These are phyloP conservation scores for Oasisia sp. DNA, from an alignment of 2,888 invertebrate species.

Conservation along the genomic window DNA sequence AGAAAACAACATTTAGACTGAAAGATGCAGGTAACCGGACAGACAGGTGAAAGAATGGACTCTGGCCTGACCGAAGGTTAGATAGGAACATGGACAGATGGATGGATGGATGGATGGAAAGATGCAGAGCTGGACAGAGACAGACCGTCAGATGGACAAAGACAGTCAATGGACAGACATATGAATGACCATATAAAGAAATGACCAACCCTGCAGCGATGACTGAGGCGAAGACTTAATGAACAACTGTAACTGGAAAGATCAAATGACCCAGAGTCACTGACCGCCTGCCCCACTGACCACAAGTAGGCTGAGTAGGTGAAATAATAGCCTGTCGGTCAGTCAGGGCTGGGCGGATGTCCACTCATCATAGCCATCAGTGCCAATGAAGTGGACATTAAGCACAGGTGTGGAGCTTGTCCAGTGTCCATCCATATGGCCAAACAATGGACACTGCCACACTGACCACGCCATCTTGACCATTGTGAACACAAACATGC, in stretches of 20 bases:
- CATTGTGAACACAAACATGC: background rate
- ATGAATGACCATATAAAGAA: background rate
- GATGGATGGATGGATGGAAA: background rate
- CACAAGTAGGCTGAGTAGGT: background rate
- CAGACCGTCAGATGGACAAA: no score
- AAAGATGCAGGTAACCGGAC: no score
- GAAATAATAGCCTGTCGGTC: background rate
- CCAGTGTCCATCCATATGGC: background rate
- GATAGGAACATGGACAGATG: background rate
- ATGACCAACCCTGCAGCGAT: background rate
- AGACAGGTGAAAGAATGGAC: no score
- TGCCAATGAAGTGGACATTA: constrained; percentile 5
- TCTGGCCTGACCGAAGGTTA: background rate
- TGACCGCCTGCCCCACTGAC: background rate
- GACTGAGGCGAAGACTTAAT: background rate
- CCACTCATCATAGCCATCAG: background rate
- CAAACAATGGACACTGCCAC: background rate
- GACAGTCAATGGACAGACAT: background rate
- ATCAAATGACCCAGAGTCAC: background rate
- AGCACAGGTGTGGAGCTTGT: constrained; percentile 2
- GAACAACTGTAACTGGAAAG: background rate
- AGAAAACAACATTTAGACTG: no score
- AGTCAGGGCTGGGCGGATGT: background rate
- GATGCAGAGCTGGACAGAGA: background rate
- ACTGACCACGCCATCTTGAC: background rate